Evolutionary conservation across 2,888 invertebrate genomes (phyloP).

Genomic region (Itoplectis maculator): DNA sequence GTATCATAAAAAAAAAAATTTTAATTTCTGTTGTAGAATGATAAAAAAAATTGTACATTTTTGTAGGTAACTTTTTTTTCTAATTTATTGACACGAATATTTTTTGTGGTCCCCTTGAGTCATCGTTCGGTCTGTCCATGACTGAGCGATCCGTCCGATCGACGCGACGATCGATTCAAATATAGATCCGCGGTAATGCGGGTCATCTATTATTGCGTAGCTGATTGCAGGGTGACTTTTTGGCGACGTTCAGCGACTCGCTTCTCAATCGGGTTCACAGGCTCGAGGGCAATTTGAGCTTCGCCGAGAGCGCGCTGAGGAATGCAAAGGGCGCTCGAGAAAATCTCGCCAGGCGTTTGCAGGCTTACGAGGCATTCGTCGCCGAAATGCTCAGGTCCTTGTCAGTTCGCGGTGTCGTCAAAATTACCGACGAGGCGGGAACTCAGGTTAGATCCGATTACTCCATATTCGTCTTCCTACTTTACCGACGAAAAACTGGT

Average conservation of each 20-base stretch:
- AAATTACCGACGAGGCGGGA: slow-evolving; percentile 67
- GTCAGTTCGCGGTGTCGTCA: slow-evolving; percentile 58
- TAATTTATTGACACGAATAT: no score
- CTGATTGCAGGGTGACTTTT: slow-evolving; percentile 66
- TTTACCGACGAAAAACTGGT: neutral
- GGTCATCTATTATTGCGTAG: slow-evolving; percentile 56
- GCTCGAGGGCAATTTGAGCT: slow-evolving; percentile 65
- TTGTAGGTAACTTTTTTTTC: no score
- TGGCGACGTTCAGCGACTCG: slow-evolving; percentile 67
- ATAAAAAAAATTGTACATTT: no score
- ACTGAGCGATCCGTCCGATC: neutral
- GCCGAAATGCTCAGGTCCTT: slow-evolving; percentile 67
- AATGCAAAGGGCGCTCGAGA: slow-evolving; percentile 61
- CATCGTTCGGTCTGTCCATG: neutral
- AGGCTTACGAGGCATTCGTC: slow-evolving; percentile 67
- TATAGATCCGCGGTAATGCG: slow-evolving; percentile 33
- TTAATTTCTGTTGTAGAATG: no score
- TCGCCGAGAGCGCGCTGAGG: slow-evolving; percentile 62
- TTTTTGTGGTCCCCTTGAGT: no score
- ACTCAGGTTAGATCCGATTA: slow-evolving; percentile 56
- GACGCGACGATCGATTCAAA: slow-evolving; percentile 14
- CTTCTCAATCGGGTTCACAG: slow-evolving; percentile 65
- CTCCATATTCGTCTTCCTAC: neutral
- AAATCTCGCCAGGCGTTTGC: slow-evolving; percentile 60
- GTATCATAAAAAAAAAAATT: no score